Base-by-base conservation (phyloP, 2,113 vertebrate genomes). In the Pseudorhombus dupliciocellatus region DNA sequence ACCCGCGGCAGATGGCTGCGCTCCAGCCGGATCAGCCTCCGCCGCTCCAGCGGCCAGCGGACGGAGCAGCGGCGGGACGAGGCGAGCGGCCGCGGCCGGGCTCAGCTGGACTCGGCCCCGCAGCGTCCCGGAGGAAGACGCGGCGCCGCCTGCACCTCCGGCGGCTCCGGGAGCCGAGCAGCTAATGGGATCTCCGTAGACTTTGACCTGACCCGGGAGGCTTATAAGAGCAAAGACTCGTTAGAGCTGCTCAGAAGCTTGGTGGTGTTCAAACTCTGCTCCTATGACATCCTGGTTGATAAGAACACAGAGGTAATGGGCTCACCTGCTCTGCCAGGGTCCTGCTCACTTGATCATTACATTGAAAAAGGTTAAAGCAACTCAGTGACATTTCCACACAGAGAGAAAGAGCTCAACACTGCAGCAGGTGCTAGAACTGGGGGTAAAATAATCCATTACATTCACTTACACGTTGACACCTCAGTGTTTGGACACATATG, bases 181-280 rank as follows among this genome's bases (percentile, higher is more conserved):
- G 65, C 77, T 26, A 79, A 73, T 5, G 72, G 70, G 65, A 66
- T 83, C 70, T 63, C 63, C 0, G 88, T 95, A 20, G 90, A 93
- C 79, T 94, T 95, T 58, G 89, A 84, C 2, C 86, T 93, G 62
- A 68, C 86, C 20, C 86, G 60, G 16, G 94, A 94, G 73, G 95
- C 94, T 5, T 96, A 92, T 68, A 89, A 88, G 63, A 95, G 93
- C 90, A 96, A 95, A 88, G 88, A 84, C 89, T 94, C 77, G 14
- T 68, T 90, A 7, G 94, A 96, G 91, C 92, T 94, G 9, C 79
- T 93, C 46, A 73, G 93, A 31, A 94, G 94, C 67, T 85, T 95
- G 69, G 1, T 93, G 69, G 94, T 94, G 73, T 90, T 94, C 56
- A 90, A 93, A 86, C 89, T 95, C n/a, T 95, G 93, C 79, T 85